Base-by-base conservation (phyloP, 2,113 vertebrate species). In the Ctenomys sociabilis region DNA sequence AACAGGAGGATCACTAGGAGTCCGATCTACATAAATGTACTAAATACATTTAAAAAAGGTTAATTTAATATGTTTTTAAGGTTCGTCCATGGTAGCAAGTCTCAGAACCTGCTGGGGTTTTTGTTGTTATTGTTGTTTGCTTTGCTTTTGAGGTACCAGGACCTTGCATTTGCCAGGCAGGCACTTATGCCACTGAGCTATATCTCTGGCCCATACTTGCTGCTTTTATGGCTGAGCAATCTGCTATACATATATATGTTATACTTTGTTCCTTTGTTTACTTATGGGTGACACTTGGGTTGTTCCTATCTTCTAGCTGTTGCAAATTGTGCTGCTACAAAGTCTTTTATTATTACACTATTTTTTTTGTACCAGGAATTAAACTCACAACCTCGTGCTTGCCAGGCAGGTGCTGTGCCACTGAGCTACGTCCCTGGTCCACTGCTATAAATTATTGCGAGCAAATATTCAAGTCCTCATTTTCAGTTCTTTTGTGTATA, bases 201-300 rank as follows among this genome's bases (percentile, higher is more conserved):
- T 17, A 57, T 57, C 54, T 17, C 54, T 57, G 54, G 54, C 54
- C 54, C 54, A 57, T 64, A 37, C 5, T 37, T 88, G 1, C 92
- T 7, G 1, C 94, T 88, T 95, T 75, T 30, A 95, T 93, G 78
- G 16, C 66, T 77, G 35, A 45, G 68, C 82, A 61, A 64, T 92
- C 85, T 66, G 95, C 72, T 49, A 2, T 19, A 21, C 5, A 43
- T 19, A 30, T 49, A 54, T 26, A n/a, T 7, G 26, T 16, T 43
- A 75, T 5, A 40, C 90, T 95, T 86, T 85, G 35, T 88, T 61
- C 3, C 30, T 75, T 75, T 14, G 77, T 83, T 95, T 35, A 81
- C 66, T 32, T 78, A 24, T 77, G 66, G 80, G 19, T 68, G 49
- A 89, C 3, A 28, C 35, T 68, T 54, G 22, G 49, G 49, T 61